Percentiles rank a stretch among this genome's conserved stretches.
phyloP scores from a whole-genome alignment of 64 coral and sea anemone genomes.

The Stylophora pistillata region DNA sequence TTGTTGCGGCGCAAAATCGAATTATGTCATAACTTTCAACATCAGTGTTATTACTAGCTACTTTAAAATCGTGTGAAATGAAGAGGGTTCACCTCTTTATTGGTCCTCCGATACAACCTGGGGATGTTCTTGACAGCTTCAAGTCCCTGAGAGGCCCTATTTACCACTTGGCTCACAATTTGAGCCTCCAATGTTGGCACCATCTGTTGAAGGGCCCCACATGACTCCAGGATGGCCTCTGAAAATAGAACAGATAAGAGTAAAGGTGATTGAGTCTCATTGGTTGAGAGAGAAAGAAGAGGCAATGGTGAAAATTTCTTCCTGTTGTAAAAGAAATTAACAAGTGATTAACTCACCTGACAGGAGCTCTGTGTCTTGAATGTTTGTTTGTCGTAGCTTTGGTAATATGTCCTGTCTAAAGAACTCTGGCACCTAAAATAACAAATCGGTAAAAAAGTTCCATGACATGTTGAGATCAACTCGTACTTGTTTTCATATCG shows the following conservation, averaged over 20 bases:
- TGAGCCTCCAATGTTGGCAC: conserved; percentile 77
- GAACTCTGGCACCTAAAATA: conserved; percentile 56
- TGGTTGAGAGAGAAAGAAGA: background rate
- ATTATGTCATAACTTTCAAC: too few species aligned
- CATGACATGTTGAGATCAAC: background rate
- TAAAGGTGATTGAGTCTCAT: background rate
- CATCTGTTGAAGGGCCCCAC: conserved; percentile 58
- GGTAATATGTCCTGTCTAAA: conserved; percentile 67
- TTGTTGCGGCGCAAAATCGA: too few species aligned
- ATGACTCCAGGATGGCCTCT: conserved; percentile 63
- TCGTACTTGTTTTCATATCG: too few species aligned
- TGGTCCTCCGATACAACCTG: conserved; percentile 85
- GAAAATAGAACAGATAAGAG: background rate
- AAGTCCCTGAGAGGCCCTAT: conserved; percentile 66
- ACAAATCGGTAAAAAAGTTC: background rate
- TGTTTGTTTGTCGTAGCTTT: conserved; percentile 35
- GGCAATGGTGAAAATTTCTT: too few species aligned
- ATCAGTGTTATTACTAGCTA: too few species aligned
- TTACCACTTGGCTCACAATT: conserved; percentile 80
- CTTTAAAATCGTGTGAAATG: background rate
- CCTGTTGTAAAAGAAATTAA: too few species aligned
- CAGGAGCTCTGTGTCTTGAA: conserved; percentile 60
- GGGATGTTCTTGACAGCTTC: conserved; percentile 94
- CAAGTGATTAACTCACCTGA: conserved; percentile 31
- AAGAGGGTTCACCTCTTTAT: conserved; percentile 65